A percentile compares a stretch with the other conserved stretches of the same genome.
These are phyloP conservation scores for Neuroscelio doddi DNA, from an alignment of 2,888 invertebrate genomes.

Conservation along the genomic window DNA sequence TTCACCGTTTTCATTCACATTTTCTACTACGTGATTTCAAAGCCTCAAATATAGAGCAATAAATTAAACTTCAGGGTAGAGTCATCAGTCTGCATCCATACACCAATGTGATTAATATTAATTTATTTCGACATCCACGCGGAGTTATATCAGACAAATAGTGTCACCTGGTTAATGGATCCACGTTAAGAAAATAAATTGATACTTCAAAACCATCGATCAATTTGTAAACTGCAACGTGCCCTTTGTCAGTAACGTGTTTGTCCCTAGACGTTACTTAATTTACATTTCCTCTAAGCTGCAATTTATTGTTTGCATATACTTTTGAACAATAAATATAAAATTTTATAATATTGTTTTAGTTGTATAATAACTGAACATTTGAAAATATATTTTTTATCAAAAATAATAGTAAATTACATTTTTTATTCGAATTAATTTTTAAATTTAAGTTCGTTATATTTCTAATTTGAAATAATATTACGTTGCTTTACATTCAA, in stretches of 20 bases:
- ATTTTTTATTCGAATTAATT: too few species aligned
- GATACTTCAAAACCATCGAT: constrained; percentile 38
- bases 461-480: too few species aligned
- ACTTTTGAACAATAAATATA: too few species aligned
- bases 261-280: constrained; percentile 18
- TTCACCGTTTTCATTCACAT: constrained; percentile 8
- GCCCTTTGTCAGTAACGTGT: not conserved
- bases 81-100: not conserved
- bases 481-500: too few species aligned
- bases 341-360: too few species aligned
- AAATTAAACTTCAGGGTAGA: constrained; percentile 4
- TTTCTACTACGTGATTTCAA: constrained; percentile 9
- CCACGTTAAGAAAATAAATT: constrained; percentile 27
- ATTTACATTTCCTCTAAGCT: constrained; percentile 1
- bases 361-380: too few species aligned
- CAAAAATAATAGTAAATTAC: too few species aligned
- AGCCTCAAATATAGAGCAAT: not conserved
- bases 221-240: constrained; percentile 24
- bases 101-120: constrained; percentile 25
- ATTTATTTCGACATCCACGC: constrained; percentile 16
- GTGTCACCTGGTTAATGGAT: constrained; percentile 20
- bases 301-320: too few species aligned
- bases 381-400: too few species aligned
- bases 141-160: constrained; percentile 14
- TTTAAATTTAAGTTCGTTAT: too few species aligned